Evolutionary conservation across 2,113 vertebrate species (phyloP).

Genomic region (Bujurquina vittata): DNA sequence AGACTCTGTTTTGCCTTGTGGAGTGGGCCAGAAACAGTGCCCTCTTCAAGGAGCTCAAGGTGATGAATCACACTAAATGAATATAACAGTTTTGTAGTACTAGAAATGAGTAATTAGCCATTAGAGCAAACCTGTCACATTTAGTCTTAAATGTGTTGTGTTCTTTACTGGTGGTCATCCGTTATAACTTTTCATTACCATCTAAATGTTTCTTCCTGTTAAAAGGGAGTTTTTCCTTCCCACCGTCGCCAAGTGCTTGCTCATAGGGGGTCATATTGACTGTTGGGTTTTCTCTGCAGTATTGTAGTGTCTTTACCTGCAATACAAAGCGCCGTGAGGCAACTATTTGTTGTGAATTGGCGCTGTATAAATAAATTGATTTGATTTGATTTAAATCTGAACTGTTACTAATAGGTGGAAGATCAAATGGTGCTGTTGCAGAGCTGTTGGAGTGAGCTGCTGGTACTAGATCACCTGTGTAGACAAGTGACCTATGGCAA

Average conservation of each 20-base stretch:
- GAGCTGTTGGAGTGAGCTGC: slow-evolving; percentile 85
- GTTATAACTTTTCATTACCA: neutral
- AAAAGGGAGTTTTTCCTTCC: too few relatives aligned
- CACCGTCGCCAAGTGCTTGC: too few relatives aligned
- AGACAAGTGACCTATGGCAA: slow-evolving; percentile 81
- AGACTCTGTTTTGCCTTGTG: slow-evolving; percentile 83
- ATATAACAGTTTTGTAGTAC: neutral
- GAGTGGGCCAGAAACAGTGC: slow-evolving; percentile 83
- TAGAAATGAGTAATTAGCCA: neutral
- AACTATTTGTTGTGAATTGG: too few relatives aligned
- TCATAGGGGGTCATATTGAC: too few relatives aligned
- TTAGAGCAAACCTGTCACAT: neutral
- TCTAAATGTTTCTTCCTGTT: too few relatives aligned
- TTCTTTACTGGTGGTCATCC: neutral
- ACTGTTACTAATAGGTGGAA: slow-evolving; percentile 75
- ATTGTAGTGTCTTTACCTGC: too few relatives aligned
- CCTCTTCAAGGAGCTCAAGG: slow-evolving; percentile 85
- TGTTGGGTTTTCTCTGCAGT: too few relatives aligned
- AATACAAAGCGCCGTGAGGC: too few relatives aligned
- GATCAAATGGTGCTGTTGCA: slow-evolving; percentile 85
- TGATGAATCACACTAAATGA: slow-evolving; percentile 26
- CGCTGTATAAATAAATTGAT: too few relatives aligned
- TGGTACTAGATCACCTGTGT: slow-evolving; percentile 83
- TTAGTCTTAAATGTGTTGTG: neutral
- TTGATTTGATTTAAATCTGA: too few relatives aligned